Conservation (phyloP, 2,888 invertebrate species). For the Vanessa cardui region DNA sequence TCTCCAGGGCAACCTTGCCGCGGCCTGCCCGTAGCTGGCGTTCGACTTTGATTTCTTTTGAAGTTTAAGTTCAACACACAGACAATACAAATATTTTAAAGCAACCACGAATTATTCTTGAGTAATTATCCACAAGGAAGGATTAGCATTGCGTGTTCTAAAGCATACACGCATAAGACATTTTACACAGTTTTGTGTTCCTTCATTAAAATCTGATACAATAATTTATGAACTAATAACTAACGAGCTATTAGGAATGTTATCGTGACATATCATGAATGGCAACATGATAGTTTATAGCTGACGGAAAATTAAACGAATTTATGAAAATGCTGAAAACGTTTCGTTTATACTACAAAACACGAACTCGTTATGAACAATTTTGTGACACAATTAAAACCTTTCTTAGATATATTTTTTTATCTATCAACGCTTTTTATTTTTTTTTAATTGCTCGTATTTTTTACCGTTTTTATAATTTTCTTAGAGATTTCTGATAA, state of each 20-base stretch:
- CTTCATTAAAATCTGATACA: not conserved
- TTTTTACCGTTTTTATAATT: too few relatives aligned
- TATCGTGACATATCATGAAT: constrained; percentile 4
- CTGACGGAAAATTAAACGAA: constrained; percentile 1
- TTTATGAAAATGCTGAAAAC: too few relatives aligned
- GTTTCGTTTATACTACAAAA: too few relatives aligned
- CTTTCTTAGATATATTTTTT: too few relatives aligned
- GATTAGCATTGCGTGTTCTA: not conserved
- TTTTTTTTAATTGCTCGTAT: too few relatives aligned
- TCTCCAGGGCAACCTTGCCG: not conserved
- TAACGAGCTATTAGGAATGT: constrained; percentile 8
- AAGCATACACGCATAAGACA: not conserved
- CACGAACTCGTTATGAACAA: too few relatives aligned
- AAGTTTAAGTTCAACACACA: not conserved
- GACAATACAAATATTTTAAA: not conserved
- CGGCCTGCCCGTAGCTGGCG: not conserved
- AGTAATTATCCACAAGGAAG: not conserved
- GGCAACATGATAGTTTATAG: not conserved
- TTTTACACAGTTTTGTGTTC: constrained; percentile 1
- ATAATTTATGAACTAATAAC: constrained; percentile 5
- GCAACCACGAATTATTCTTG: not conserved
- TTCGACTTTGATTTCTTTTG: not conserved
- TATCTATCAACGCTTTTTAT: too few relatives aligned
- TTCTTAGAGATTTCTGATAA: too few relatives aligned
- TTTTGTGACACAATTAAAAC: too few relatives aligned